A percentile compares a stretch with the other conserved stretches of the same genome.
phyloP scores from a whole-genome alignment of 2,113 vertebrate species.

The Anoplopoma fimbria region DNA sequence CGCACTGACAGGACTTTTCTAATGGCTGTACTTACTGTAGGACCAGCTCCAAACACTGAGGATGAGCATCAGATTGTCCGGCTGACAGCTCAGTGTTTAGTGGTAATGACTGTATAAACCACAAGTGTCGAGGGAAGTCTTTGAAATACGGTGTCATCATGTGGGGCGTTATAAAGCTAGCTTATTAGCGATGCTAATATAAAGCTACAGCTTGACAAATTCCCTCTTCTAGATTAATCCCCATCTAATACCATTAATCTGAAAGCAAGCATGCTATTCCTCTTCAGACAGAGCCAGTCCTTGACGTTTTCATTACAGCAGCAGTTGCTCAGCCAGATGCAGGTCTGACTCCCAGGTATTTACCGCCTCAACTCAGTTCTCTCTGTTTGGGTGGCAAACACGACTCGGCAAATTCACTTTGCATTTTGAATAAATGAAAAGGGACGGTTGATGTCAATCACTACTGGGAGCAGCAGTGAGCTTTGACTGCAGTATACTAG shows the following conservation, averaged over 20 bases:
- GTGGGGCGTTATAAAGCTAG: slow-evolving; percentile 36
- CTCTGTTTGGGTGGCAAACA: slow-evolving; percentile 51
- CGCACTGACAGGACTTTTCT: slow-evolving; percentile 11
- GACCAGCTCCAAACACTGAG: background rate
- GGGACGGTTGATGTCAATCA: slow-evolving; percentile 57
- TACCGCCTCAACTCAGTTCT: slow-evolving; percentile 41
- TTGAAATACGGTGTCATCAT: slow-evolving; percentile 48
- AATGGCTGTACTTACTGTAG: slow-evolving; percentile 22
- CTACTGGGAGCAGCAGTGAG: slow-evolving; percentile 25
- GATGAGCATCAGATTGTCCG: slow-evolving; percentile 13
- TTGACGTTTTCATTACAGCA: slow-evolving; percentile 66
- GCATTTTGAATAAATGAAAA: slow-evolving; percentile 55
- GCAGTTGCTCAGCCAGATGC: slow-evolving; percentile 63
- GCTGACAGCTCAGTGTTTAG: slow-evolving; percentile 35
- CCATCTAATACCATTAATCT: slow-evolving; percentile 75
- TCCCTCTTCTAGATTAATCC: slow-evolving; percentile 73
- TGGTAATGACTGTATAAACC: slow-evolving; percentile 40
- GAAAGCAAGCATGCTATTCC: slow-evolving; percentile 64
- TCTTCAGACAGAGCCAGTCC: slow-evolving; percentile 52
- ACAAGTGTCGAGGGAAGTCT: slow-evolving; percentile 19
- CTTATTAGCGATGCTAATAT: slow-evolving; percentile 69
- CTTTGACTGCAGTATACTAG: slow-evolving; percentile 3
- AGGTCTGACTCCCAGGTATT: slow-evolving; percentile 65
- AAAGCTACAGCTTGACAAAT: slow-evolving; percentile 65
- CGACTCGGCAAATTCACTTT: slow-evolving; percentile 62